Evolutionary conservation across 2,113 vertebrate genomes (phyloP), one percentile per base, ranked within the genome.

Genomic region (Onychostoma macrolepis): DNA sequence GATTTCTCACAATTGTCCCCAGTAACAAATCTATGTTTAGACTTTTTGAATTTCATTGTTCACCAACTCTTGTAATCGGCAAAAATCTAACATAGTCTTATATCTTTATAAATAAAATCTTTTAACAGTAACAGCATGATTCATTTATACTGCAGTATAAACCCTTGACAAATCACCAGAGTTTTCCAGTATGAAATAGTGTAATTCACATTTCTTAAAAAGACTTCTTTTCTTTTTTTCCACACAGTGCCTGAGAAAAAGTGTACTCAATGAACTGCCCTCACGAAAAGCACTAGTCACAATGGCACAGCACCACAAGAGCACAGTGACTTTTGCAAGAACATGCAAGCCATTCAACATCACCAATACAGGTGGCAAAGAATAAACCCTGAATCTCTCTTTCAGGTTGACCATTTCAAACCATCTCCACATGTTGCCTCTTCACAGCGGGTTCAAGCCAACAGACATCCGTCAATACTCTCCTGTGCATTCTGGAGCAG

Each of bases 401-500:
- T 77, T 74, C 38, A 50, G 75, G 58, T 38, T 21, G 80, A 83
- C 77, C 48, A 43, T 45, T 80, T 84, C 28, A 72, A 76, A 80
- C 71, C 65, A 41, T 85, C 69, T 30, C 83, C 71, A 83, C 84
- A 77, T 83, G 69, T 82, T 76, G 43, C 72, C 85, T 84, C 28
- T 36, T 75, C 50, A 48, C 83, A 74, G 87, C 50, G 80, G 76
- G 80, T 53, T 45, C n/a, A 50, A 74, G 38, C 48, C 45, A 78
- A 26, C 48, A 85, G 71, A 87, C 82, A 77, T 85, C 58, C 75
- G 56, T 89, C 78, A 77, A 75, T 80, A 82, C 21, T 48, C 30
- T 53, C 76, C 28, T 43, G 58, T 84, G 69, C 80, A 74, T 87
- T 83, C 65, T 80, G 85, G 65, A 89, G 69, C 80, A 80, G 58